Evolutionary conservation across 2,888 invertebrate genomes (phyloP).

Genomic region (Microdon myrmicae): DNA sequence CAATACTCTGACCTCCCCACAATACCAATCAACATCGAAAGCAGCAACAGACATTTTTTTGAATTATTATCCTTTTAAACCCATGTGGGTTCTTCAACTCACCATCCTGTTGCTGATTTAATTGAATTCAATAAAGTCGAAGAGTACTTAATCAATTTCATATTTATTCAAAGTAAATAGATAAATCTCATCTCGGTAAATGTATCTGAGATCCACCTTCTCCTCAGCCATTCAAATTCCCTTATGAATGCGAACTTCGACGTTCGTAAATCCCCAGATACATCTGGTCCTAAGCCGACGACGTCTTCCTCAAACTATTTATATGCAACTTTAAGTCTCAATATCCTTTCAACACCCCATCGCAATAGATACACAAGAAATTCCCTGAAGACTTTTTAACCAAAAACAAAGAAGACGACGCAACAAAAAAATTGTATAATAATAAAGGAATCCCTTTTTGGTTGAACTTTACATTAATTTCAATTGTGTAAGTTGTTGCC

Average conservation of each 20-base stretch:
- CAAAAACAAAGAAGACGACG: too few species aligned
- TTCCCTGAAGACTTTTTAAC: slow-evolving; percentile 47
- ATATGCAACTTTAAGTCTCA: slow-evolving; percentile 23
- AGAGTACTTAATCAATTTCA: slow-evolving; percentile 52
- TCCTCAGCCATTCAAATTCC: slow-evolving; percentile 6
- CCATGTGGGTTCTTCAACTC: too few species aligned
- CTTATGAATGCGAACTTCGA: too few species aligned
- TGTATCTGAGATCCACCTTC: slow-evolving; percentile 18
- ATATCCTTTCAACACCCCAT: slow-evolving; percentile 10
- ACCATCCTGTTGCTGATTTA: slow-evolving; percentile 38
- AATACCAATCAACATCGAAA: too few species aligned
- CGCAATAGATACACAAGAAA: slow-evolving; percentile 8
- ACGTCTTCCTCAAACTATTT: slow-evolving; percentile 36
- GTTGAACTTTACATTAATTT: slow-evolving; percentile 55
- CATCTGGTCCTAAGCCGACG: slow-evolving; percentile 35
- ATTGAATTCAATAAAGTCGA: slow-evolving; percentile 49
- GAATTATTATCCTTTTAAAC: too few species aligned
- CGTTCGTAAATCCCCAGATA: slow-evolving; percentile 30
- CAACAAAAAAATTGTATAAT: too few species aligned
- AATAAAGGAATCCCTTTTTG: too few species aligned
- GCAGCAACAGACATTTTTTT: too few species aligned
- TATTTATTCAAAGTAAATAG: slow-evolving; percentile 44
- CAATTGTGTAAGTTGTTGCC: slow-evolving; percentile 55
- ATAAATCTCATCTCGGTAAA: slow-evolving; percentile 47
- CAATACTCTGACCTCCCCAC: too few species aligned